Base-by-base conservation (phyloP, 2,113 vertebrate species). In the Clarias gariepinus region DNA sequence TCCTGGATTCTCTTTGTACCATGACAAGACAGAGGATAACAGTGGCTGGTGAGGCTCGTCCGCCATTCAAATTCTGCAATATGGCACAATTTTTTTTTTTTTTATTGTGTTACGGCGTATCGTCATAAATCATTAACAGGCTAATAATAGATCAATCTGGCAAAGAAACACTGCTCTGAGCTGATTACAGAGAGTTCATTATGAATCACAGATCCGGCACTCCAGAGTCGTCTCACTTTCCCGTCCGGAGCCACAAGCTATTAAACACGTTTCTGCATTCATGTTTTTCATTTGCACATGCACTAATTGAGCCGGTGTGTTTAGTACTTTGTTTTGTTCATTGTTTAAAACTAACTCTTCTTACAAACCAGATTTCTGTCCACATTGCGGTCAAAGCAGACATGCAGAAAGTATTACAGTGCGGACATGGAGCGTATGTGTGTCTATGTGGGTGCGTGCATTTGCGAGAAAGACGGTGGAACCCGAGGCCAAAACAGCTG, bases 321-420 rank as follows among this genome's bases (percentile, higher is more conserved):
- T 66, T 61, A 21, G 30, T 57, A 69, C 77, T 74, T 36, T 77
- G 57, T 28, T 60, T 68, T 57, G 61, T 25, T 53, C 55, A 53
- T 41, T 57, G 5, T 21, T 21, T 71, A 19, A 60, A 79, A 58
- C 1, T 3, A 25, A 52, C 63, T 69, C n/a, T 69, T 19, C n/a
- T 53, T 25, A 3, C 23, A 52, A 25, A 82, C 66, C 85, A 71
- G 41, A 81, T 85, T 82, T 76, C 63, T 19, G 64, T 83, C 53
- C 61, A 81, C 52, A 58, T n/a, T 82, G 55, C 47, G 36, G 47
- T 81, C 12, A 60, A 57, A 68, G 52, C 30, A 30, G 63, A 84
- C 86, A 89, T 81, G 60, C 66, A 77, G 73, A 55, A 85, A 84
- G 83, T 41, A 79, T 82, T 87, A 81, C 25, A 23, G 66, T 30